These are phyloP conservation scores for Apamea sordens DNA, from an alignment of 2,888 invertebrate genomes.

Conservation along the genomic window DNA sequence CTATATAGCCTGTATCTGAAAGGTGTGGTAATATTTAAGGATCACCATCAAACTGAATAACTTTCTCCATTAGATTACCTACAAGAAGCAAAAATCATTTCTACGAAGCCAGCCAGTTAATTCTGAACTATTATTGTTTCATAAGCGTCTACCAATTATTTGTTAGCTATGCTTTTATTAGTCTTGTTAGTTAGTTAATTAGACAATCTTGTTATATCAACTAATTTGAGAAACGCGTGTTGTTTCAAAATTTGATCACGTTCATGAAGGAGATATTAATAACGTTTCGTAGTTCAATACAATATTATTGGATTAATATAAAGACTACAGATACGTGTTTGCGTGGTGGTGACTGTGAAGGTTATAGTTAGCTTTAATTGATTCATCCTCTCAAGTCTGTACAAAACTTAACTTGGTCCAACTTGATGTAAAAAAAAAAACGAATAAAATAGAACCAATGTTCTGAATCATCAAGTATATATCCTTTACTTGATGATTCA, in stretches of 20 bases:
- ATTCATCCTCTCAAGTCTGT: constrained; percentile 4
- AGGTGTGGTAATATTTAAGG: not conserved
- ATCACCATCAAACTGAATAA: not conserved
- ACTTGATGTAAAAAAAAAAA: constrained; percentile 2
- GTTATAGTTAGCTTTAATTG: constrained; percentile 7
- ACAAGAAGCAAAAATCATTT: not conserved
- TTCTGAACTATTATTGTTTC: constrained; percentile 37
- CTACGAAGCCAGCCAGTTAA: constrained; percentile 17
- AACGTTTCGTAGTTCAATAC: constrained; percentile 25
- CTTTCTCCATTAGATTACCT: not conserved
- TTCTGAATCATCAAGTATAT: not conserved
- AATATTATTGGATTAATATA: constrained; percentile 29
- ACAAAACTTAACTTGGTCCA: not conserved
- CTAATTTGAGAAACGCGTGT: constrained; percentile 49
- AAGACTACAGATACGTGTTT: constrained; percentile 21
- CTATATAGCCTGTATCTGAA: not conserved
- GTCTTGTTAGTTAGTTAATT: constrained; percentile 57
- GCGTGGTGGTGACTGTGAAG: constrained; percentile 13
- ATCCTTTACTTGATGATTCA: not conserved
- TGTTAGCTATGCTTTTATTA: constrained; percentile 61
- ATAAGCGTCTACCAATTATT: constrained; percentile 54
- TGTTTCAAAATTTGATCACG: constrained; percentile 59
- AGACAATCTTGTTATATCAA: constrained; percentile 53
- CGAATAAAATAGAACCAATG: not conserved
- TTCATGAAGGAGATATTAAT: constrained; percentile 24